phyloP scores from a whole-genome alignment of 1,140 invertebrate genomes.

The Patella vulgata region DNA sequence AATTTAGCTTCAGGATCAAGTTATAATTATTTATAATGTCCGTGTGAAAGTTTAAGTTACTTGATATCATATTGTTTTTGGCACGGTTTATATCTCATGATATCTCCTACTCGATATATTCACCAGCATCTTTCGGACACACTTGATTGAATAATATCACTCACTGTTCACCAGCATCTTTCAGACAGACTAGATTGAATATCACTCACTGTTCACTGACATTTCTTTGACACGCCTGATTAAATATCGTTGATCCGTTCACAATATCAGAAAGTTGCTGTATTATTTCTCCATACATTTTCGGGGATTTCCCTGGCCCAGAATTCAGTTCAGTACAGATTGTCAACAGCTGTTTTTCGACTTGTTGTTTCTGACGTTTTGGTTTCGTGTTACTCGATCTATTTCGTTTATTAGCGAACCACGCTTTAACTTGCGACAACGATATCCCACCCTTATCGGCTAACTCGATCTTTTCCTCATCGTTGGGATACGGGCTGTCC shows the following conservation, averaged over 20 bases:
- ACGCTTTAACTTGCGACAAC: conserved; percentile 59
- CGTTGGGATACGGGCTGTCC: conserved; percentile 57
- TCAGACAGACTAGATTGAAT: conserved; percentile 14
- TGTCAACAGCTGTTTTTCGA: conserved; percentile 45
- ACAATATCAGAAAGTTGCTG: conserved; percentile 47
- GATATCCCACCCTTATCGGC: conserved; percentile 49
- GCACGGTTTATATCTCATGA: too few relatives aligned
- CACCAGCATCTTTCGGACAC: too few relatives aligned
- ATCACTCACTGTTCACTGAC: neutral
- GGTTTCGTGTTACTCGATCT: conserved; percentile 58
- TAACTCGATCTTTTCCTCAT: conserved; percentile 51
- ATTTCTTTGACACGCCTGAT: conserved; percentile 12
- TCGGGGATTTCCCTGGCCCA: conserved; percentile 15
- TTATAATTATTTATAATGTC: too few relatives aligned
- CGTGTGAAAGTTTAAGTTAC: too few relatives aligned
- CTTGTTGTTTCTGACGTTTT: conserved; percentile 48
- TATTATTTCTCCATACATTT: conserved; percentile 49
- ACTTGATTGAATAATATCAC: too few relatives aligned
- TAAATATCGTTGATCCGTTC: conserved; percentile 38
- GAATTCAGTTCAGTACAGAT: conserved; percentile 44
- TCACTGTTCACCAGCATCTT: too few relatives aligned
- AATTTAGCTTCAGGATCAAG: too few relatives aligned
- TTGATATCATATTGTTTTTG: too few relatives aligned
- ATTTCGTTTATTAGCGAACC: conserved; percentile 64
- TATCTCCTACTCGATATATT: too few relatives aligned